Base-by-base conservation (phyloP, 2,888 invertebrate species). In the Drosophila percnosoma region DNA sequence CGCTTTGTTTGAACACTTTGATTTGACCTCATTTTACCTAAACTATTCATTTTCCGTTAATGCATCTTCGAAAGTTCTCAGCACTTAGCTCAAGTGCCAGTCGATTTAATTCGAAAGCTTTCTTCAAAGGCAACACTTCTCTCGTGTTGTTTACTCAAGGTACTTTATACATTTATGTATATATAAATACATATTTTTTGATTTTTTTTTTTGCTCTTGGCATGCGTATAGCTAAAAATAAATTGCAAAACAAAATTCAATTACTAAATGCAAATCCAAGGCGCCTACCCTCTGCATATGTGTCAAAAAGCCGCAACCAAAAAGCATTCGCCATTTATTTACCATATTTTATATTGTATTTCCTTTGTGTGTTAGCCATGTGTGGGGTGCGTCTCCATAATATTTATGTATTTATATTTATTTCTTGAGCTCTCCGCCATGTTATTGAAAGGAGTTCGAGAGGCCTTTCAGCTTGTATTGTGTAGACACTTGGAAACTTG, bases 191-290 rank as follows among this genome's bases (percentile, higher is more conserved):
- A n/a, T 59, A 13, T 27, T n/a, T 15, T 13, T 51, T 6, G 1
- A 45, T 52, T 38, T 54, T 53, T 65, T 10, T 63, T 51, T 65
- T 10, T 61, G 33, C 2, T 60, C 31, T 89, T 85, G 89, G 85
- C 89, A 87, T 76, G 63, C 21, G 57, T 42, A 21, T 10, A 64
- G 65, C 63, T 58, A 60, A 53, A 83, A 78, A 85, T 89, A 89
- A 86, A 88, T 83, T 88, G 72, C 75, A 83, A 83, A 88, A 86
- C 87, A 88, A 83, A 90, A 87, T 87, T 87, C 87, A 87, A 87
- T 87, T 87, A 90, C 87, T 60, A 88, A 87, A 87, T 87, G 87
- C 90, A 90, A 90, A 88, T 85, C 78, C 68, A 70, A 81, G 76
- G 67, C 74, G 74, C 66, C 71, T 6, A 18, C 36, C 15, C 15